These are phyloP conservation scores for Cheirogaleus major DNA, from an alignment of 2,797 vertebrate species.

Conservation along the genomic window DNA sequence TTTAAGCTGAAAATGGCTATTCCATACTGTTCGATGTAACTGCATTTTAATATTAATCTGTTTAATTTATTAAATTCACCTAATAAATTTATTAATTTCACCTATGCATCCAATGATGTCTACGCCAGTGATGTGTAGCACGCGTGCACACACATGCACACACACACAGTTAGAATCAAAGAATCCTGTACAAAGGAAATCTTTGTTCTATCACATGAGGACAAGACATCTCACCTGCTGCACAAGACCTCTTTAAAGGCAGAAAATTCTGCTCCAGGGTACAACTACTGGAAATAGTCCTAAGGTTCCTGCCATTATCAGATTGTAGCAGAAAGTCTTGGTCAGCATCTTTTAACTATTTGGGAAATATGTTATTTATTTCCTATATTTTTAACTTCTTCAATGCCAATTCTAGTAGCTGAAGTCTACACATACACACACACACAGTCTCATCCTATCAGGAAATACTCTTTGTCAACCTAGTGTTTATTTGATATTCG, in stretches of 20 bases:
- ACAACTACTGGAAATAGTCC: neutral
- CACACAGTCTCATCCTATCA: neutral
- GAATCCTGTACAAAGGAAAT: neutral
- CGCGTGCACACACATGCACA: fast-evolving
- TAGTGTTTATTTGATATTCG: neutral
- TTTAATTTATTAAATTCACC: neutral
- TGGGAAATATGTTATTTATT: neutral
- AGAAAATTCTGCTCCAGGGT: neutral
- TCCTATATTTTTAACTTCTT: neutral
- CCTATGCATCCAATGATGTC: no score
- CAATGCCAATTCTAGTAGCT: neutral
- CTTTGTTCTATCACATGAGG: neutral
- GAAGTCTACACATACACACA: neutral
- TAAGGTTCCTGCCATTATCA: neutral
- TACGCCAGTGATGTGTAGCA: no score
- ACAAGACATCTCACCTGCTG: neutral
- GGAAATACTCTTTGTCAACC: neutral
- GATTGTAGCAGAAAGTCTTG: neutral
- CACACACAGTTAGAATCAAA: neutral
- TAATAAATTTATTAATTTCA: neutral
- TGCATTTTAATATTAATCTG: neutral
- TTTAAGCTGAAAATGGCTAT: neutral
- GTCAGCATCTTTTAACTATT: neutral
- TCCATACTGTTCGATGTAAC: neutral
- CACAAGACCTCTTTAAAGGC: neutral